A percentile compares a stretch with the other conserved stretches of the same genome.
Evolutionary conservation across 2,888 invertebrate species (phyloP).

Genomic region (Volucella inflata): DNA sequence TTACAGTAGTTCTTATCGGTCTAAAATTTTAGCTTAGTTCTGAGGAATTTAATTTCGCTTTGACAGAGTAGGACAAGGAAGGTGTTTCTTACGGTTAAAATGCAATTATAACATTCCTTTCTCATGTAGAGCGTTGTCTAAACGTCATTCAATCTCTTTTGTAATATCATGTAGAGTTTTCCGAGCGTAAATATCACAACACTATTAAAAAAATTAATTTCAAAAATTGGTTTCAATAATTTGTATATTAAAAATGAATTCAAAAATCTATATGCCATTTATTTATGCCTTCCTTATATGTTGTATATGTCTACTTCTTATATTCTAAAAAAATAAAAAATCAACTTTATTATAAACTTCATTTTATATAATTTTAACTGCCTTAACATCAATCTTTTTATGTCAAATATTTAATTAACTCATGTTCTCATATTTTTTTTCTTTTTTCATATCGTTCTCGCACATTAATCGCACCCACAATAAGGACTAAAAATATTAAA

Average conservation of each 20-base stretch:
- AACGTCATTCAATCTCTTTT: too few relatives aligned
- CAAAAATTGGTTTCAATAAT: neutral
- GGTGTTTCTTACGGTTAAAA: slow-evolving; percentile 1
- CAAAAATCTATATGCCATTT: slow-evolving; percentile 28
- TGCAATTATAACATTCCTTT: neutral
- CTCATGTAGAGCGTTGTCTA: too few relatives aligned
- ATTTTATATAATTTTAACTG: slow-evolving; percentile 43
- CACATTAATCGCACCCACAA: slow-evolving; percentile 76
- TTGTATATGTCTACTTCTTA: neutral
- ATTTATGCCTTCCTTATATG: slow-evolving; percentile 10
- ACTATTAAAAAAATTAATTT: too few relatives aligned
- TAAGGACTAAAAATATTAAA: slow-evolving; percentile 76
- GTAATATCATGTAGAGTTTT: too few relatives aligned
- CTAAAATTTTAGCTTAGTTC: neutral
- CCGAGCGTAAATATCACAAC: too few relatives aligned
- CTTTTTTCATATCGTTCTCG: slow-evolving; percentile 77
- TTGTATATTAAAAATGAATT: slow-evolving; percentile 1
- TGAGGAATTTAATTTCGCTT: slow-evolving; percentile 37
- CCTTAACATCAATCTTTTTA: slow-evolving; percentile 56
- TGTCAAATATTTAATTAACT: slow-evolving; percentile 65
- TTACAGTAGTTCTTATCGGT: neutral
- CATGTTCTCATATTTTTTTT: slow-evolving; percentile 71
- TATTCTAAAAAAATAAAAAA: neutral
- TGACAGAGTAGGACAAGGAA: slow-evolving; percentile 54
- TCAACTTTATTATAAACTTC: neutral